These are phyloP conservation scores for Hyposoter dolosus DNA, from an alignment of 2,888 invertebrate genomes.

Conservation along the genomic window DNA sequence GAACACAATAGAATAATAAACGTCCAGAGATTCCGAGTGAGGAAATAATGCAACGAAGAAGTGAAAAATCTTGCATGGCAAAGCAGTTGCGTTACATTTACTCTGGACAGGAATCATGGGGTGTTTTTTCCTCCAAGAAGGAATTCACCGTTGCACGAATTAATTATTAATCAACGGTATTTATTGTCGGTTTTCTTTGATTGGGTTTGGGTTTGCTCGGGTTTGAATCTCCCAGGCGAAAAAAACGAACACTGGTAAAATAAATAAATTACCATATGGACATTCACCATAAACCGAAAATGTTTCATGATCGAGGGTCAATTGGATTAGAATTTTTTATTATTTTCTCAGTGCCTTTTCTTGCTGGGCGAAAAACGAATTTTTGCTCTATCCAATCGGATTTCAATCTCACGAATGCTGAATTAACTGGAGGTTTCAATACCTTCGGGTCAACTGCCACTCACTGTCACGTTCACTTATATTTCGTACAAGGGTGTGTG, in stretches of 20 bases:
- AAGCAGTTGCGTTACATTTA: not conserved
- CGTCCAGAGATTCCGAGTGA: not conserved
- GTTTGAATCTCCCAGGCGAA: too few species aligned
- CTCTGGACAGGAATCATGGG: not conserved
- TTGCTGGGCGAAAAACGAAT: not conserved
- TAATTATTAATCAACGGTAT: not conserved
- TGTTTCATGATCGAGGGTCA: not conserved
- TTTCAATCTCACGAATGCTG: constrained; percentile 16
- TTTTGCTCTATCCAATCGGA: constrained; percentile 29
- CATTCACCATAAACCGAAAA: too few species aligned
- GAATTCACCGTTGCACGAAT: too few species aligned
- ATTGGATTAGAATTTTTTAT: not conserved
- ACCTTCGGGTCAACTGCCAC: not conserved
- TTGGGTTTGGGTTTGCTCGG: too few species aligned
- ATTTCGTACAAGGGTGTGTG: not conserved
- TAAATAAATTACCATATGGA: not conserved
- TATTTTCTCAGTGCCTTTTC: not conserved
- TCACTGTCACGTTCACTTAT: constrained; percentile 22
- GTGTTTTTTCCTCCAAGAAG: too few species aligned
- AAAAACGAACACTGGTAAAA: not conserved
- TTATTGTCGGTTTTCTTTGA: not conserved
- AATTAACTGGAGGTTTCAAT: not conserved
- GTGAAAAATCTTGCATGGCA: not conserved
- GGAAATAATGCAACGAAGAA: not conserved
- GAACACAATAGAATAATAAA: not conserved